phyloP scores from a whole-genome alignment of 2,888 invertebrate species.

The Zeuzera pyrina region DNA sequence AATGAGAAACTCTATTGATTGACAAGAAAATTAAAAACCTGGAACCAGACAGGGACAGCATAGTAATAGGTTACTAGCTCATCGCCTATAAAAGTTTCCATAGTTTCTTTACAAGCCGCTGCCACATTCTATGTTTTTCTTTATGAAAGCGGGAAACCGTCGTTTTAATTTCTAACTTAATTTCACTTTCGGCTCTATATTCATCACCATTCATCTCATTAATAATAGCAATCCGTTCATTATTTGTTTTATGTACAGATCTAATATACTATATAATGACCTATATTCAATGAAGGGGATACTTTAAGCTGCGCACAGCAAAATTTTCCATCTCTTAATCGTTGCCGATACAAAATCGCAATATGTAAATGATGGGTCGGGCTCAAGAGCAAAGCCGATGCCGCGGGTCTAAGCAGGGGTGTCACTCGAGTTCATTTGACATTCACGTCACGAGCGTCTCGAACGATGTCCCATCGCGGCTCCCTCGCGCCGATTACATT shows the following conservation, averaged over 20 bases:
- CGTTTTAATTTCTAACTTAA: too few relatives aligned
- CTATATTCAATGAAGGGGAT: slow-evolving; percentile 9
- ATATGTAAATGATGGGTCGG: slow-evolving; percentile 60
- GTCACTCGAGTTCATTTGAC: slow-evolving; percentile 48
- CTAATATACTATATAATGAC: neutral
- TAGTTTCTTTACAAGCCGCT: too few relatives aligned
- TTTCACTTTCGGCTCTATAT: too few relatives aligned
- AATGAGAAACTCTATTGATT: too few relatives aligned
- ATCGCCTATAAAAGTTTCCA: too few relatives aligned
- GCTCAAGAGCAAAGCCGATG: slow-evolving; percentile 30
- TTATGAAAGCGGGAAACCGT: too few relatives aligned
- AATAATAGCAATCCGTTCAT: neutral
- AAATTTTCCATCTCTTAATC: slow-evolving; percentile 16
- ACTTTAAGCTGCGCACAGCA: slow-evolving; percentile 27
- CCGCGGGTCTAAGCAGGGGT: slow-evolving; percentile 33
- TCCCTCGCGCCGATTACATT: slow-evolving; percentile 66
- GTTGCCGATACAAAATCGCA: slow-evolving; percentile 60
- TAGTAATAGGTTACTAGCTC: too few relatives aligned
- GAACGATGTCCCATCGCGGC: slow-evolving; percentile 67
- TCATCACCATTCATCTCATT: too few relatives aligned
- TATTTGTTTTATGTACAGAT: neutral
- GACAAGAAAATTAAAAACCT: too few relatives aligned
- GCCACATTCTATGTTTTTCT: too few relatives aligned
- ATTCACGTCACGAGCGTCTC: slow-evolving; percentile 62
- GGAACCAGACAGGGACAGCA: too few relatives aligned